phyloP scores from a whole-genome alignment of 2,113 vertebrate genomes.

The Seriola rivoliana region DNA sequence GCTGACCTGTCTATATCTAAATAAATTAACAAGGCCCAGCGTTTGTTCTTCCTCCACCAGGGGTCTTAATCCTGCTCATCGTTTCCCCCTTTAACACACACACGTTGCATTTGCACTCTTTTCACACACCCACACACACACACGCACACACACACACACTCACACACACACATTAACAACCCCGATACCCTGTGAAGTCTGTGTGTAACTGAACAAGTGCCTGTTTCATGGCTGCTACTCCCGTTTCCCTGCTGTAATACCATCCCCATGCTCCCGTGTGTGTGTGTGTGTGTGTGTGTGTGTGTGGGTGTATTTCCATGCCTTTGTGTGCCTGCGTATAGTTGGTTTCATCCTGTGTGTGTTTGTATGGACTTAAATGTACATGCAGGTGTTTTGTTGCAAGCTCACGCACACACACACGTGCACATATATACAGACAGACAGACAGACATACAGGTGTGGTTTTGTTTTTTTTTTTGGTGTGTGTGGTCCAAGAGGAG shows the following conservation, averaged over 20 bases:
- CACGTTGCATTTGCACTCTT: background rate
- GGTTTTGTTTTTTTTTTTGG: constrained; percentile 28
- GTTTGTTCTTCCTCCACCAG: background rate
- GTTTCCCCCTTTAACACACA: constrained; percentile 1
- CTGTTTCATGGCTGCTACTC: constrained; percentile 64
- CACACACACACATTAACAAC: constrained; percentile 15
- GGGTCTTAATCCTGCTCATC: constrained; percentile 10
- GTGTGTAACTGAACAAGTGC: constrained; percentile 52
- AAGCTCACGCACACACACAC: background rate
- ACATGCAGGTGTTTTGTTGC: constrained; percentile 6
- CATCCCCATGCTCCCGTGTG: constrained; percentile 46
- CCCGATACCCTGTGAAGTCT: constrained; percentile 4
- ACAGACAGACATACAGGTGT: constrained; percentile 42
- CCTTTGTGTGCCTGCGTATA: background rate
- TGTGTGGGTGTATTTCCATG: constrained; percentile 3
- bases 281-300: constrained; percentile 34
- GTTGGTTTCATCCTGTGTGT: constrained; percentile 6
- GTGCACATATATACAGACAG: no score
- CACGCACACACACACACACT: background rate
- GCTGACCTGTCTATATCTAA: constrained; percentile 34
- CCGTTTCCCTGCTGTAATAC: constrained; percentile 68
- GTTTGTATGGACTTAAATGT: constrained; percentile 5
- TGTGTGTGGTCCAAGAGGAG: constrained; percentile 33
- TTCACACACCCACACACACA: no score
- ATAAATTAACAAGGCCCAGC: constrained; percentile 56